These are phyloP conservation scores for Seriola dumerili DNA, from an alignment of 2,113 vertebrate genomes.

Conservation along the genomic window DNA sequence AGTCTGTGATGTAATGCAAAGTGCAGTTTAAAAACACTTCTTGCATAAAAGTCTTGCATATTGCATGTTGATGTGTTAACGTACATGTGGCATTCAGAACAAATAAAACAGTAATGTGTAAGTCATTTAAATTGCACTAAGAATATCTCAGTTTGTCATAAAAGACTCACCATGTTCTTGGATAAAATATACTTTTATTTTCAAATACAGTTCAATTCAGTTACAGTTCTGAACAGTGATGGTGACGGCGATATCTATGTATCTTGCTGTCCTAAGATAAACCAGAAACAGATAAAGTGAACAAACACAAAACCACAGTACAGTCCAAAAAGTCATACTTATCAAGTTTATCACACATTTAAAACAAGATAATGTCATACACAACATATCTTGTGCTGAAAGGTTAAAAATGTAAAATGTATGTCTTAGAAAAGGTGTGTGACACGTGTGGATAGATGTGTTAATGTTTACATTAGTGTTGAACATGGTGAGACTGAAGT, in stretches of 20 bases:
- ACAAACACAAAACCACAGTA: background rate
- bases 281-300: background rate
- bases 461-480: background rate
- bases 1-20: background rate
- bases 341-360: constrained; percentile 2
- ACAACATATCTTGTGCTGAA: background rate
- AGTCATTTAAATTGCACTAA: background rate
- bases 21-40: background rate
- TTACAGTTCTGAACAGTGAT: background rate
- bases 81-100: background rate
- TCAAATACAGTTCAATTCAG: background rate
- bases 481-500: background rate
- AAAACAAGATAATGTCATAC: background rate
- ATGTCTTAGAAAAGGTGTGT: background rate
- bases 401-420: background rate
- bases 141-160: background rate
- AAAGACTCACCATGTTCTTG: background rate
- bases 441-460: background rate
- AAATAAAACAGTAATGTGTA: background rate
- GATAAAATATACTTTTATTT: constrained; percentile 17
- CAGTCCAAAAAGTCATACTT: background rate
- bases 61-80: background rate
- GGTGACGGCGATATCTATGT: background rate
- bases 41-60: background rate
- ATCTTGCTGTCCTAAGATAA: background rate